Percentiles rank a stretch among this genome's conserved stretches.
These are phyloP conservation scores for Mormyrus proboscirostris DNA, from an alignment of 2,797 vertebrate species.

Conservation along the genomic window DNA sequence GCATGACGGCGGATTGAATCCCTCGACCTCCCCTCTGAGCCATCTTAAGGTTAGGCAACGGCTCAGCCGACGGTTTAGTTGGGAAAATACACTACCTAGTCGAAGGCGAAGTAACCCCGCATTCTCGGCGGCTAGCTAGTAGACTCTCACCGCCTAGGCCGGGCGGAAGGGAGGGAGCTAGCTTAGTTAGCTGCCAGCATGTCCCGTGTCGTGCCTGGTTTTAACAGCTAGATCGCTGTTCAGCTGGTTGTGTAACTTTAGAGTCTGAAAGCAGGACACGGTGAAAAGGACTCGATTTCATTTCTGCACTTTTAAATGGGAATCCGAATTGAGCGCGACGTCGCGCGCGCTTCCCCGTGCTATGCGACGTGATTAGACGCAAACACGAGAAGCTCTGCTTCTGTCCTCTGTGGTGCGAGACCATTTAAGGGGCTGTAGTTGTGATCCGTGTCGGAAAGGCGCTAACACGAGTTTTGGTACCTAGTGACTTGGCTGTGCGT, in stretches of 20 bases:
- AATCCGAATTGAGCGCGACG: background rate
- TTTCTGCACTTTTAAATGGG: background rate
- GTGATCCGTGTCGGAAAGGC: background rate
- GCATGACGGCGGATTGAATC: background rate
- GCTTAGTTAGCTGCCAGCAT: background rate
- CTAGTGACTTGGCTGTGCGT: background rate
- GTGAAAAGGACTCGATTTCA: background rate
- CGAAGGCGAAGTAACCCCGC: background rate
- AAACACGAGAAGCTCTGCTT: background rate
- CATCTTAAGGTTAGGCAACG: background rate
- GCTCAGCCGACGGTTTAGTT: background rate
- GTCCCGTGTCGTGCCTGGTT: background rate
- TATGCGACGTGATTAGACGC: background rate
- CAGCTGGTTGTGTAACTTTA: background rate
- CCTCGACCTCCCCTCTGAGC: no score
- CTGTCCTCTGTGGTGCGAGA: background rate
- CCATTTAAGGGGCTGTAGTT: background rate
- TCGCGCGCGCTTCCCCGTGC: background rate
- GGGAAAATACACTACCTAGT: background rate
- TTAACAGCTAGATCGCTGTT: background rate
- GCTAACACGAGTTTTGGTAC: background rate
- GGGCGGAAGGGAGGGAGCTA: conserved; percentile 27
- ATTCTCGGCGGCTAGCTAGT: conserved; percentile 2
- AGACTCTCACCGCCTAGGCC: conserved; percentile 17
- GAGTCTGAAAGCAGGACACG: background rate